phyloP scores from a whole-genome alignment of 2,113 vertebrate genomes.

The Chaenogobius annularis region DNA sequence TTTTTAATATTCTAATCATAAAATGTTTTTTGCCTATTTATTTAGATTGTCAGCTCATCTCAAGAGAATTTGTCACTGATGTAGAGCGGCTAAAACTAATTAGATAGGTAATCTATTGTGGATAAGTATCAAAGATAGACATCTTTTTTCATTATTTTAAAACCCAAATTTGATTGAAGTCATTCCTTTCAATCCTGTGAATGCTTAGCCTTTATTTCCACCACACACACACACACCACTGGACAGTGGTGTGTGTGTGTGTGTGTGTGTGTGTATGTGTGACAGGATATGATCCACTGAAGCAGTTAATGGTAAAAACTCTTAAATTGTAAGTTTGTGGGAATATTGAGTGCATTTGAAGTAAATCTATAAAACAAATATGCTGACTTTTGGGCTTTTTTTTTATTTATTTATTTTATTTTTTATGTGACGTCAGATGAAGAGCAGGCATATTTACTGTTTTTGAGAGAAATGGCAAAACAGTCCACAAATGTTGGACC shows the following conservation, averaged over 20 bases:
- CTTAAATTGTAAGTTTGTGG: neutral
- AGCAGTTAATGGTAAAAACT: slow-evolving; percentile 32
- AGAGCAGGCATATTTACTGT: too few species aligned
- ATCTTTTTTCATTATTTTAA: neutral
- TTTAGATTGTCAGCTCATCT: neutral
- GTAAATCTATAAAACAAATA: neutral
- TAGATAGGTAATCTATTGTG: too few species aligned
- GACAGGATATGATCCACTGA: slow-evolving; percentile 41
- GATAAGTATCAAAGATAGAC: too few species aligned
- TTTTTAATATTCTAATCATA: neutral
- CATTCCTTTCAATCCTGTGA: neutral
- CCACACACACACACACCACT: too few species aligned
- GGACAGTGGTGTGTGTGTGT: slow-evolving; percentile 22
- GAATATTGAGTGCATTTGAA: neutral
- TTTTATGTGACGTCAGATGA: too few species aligned
- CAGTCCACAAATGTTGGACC: too few species aligned
- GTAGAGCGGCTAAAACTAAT: neutral
- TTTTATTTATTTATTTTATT: neutral
- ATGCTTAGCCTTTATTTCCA: neutral
- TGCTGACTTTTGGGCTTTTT: neutral
- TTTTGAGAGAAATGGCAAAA: too few species aligned
- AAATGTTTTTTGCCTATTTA: neutral
- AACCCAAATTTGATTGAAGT: neutral
- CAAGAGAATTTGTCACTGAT: neutral
- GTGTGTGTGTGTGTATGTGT: too few species aligned